Conservation (phyloP, 2,888 invertebrate species). For the Heliothis peltigera region DNA sequence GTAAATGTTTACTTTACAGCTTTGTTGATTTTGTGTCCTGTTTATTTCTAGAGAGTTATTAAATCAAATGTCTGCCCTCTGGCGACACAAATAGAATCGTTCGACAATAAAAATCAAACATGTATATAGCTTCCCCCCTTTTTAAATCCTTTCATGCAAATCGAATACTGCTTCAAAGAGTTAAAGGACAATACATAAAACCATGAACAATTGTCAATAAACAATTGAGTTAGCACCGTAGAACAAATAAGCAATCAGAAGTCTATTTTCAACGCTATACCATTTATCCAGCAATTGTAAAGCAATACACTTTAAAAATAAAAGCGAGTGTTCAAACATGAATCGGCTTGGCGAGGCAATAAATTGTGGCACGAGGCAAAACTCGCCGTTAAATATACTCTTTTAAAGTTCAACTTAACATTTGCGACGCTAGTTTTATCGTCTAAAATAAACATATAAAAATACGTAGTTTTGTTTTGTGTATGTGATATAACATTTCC, state of each 20-base stretch:
- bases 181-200: conserved; percentile 46
- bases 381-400: conserved; percentile 65
- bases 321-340: conserved; percentile 66
- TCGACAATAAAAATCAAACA: conserved; percentile 20
- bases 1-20: conserved; percentile 77
- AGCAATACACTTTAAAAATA: conserved; percentile 67
- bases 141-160: conserved; percentile 34
- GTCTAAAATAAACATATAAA: conserved; percentile 67
- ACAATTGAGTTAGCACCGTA: conserved; percentile 43
- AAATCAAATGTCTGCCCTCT: neutral
- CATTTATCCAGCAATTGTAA: conserved; percentile 63
- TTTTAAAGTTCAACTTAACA: conserved; percentile 69
- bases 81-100: conserved; percentile 7
- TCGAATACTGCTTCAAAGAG: conserved; percentile 19
- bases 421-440: conserved; percentile 65
- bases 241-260: conserved; percentile 57
- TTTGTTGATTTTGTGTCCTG: conserved; percentile 55
- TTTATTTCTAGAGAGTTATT: conserved; percentile 15
- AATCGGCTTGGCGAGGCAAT: conserved; percentile 67
- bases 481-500: conserved; percentile 65
- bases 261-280: conserved; percentile 52
- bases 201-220: conserved; percentile 51
- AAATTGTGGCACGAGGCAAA: conserved; percentile 66
- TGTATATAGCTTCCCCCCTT: conserved; percentile 11
- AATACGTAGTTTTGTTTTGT: conserved; percentile 58